Evolutionary conservation across 2,888 invertebrate genomes (phyloP).

Genomic region (Drosophila maculinotata): DNA sequence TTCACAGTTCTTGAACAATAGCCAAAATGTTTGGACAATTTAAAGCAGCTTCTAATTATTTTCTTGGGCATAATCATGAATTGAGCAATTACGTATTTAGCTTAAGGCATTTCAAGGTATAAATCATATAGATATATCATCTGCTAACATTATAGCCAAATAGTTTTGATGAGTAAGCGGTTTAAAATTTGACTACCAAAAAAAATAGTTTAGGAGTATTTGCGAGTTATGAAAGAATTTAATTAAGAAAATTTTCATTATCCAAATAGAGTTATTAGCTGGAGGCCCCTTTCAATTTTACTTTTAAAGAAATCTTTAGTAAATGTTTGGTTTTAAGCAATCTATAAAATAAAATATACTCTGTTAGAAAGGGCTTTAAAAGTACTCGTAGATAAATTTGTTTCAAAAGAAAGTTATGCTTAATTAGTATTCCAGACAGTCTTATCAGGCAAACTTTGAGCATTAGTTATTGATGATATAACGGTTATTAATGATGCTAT

Average conservation of each 20-base stretch:
- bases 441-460: constrained; percentile 8
- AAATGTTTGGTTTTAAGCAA: not conserved
- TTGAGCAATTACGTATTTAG: constrained; percentile 37
- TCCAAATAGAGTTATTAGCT: no score
- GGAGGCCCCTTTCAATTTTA: no score
- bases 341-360: not conserved
- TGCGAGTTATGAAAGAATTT: not conserved
- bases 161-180: not conserved
- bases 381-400: not conserved
- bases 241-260: no score
- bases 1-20: constrained; percentile 44
- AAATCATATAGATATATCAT: constrained; percentile 11
- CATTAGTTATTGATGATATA: constrained; percentile 20
- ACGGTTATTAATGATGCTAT: constrained; percentile 20
- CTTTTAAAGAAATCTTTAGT: no score
- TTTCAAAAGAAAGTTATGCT: constrained; percentile 1
- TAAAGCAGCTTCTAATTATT: constrained; percentile 27
- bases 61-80: constrained; percentile 32
- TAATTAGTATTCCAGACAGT: constrained; percentile 7
- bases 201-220: not conserved
- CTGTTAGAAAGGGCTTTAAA: not conserved
- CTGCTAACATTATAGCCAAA: constrained; percentile 1
- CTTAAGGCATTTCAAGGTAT: constrained; percentile 22
- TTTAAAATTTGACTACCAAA: not conserved
- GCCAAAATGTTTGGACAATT: constrained; percentile 32